phyloP scores from a whole-genome alignment of 53 echinoderm and acorn worm genomes.

The Luidia sarsii region DNA sequence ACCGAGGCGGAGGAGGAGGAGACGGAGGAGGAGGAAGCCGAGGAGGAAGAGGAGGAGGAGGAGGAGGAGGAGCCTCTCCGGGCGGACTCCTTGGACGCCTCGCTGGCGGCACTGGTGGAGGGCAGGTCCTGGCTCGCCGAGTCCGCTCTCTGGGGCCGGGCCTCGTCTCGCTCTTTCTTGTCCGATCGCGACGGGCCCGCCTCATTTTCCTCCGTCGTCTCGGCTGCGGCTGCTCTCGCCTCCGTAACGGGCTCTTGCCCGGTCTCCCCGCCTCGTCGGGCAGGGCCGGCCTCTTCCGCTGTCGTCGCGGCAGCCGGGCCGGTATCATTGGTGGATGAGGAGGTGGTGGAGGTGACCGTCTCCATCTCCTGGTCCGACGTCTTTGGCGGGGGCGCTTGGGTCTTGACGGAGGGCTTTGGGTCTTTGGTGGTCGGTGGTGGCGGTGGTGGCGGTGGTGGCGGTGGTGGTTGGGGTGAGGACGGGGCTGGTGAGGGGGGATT shows the following conservation, averaged over 20 bases:
- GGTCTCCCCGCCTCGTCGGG: not conserved
- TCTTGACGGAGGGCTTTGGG: not conserved
- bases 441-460: constrained; percentile 12
- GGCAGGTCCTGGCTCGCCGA: not conserved
- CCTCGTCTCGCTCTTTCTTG: not conserved
- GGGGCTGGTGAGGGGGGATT: not conserved
- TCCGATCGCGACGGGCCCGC: too few species aligned
- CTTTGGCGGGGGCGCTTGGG: constrained; percentile 11
- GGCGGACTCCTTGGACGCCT: not conserved
- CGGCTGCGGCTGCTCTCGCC: not conserved
- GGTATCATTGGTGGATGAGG: too few species aligned
- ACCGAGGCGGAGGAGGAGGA: not conserved
- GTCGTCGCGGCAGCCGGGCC: too few species aligned
- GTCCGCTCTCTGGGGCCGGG: not conserved
- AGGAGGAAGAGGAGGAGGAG: not conserved
- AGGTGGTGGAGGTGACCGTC: too few species aligned
- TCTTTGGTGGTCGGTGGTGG: constrained; percentile 10
- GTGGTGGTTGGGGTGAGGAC: too few species aligned
- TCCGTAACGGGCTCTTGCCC: not conserved
- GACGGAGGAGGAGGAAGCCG: constrained; percentile 5
- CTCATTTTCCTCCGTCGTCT: not conserved
- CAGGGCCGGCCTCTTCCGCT: not conserved
- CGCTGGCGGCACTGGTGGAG: constrained; percentile 32
- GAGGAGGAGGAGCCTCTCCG: constrained; percentile 5
- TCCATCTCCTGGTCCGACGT: not conserved